Evolutionary conservation across 2,797 vertebrate genomes (phyloP).

Genomic region (Paramormyrops hopkinsi): DNA sequence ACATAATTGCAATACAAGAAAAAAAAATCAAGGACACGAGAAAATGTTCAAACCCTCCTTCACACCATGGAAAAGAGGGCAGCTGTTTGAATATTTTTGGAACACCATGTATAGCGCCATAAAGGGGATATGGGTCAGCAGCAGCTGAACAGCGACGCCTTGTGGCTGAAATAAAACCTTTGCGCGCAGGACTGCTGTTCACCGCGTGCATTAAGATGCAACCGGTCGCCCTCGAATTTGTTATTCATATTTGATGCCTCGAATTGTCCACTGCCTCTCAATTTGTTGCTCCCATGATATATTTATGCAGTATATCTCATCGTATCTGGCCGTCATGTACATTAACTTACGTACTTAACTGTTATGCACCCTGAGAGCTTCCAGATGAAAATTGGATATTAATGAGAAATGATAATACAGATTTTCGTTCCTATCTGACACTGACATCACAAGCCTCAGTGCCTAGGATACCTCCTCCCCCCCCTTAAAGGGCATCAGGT

Average conservation of each 20-base stretch:
- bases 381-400: conserved; percentile 47
- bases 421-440: neutral
- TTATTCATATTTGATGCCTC: neutral
- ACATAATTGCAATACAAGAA: neutral
- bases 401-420: conserved; percentile 29
- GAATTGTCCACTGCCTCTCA: neutral
- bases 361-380: neutral
- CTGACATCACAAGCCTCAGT: neutral
- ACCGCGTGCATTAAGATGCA: neutral
- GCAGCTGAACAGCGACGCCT: neutral
- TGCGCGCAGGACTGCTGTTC: neutral
- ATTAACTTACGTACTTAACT: neutral
- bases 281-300: neutral
- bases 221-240: neutral
- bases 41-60: conserved; percentile 4
- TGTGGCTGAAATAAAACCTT: neutral
- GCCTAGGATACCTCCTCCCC: neutral
- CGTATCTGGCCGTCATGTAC: neutral
- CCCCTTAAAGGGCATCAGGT: neutral
- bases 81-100: conserved; percentile 9
- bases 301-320: neutral
- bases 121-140: neutral
- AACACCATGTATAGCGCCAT: neutral
- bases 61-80: conserved; percentile 9
- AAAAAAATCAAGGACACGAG: conserved; percentile 12